These are phyloP conservation scores for Noctua janthe DNA, from an alignment of 2,888 invertebrate species.

Conservation along the genomic window DNA sequence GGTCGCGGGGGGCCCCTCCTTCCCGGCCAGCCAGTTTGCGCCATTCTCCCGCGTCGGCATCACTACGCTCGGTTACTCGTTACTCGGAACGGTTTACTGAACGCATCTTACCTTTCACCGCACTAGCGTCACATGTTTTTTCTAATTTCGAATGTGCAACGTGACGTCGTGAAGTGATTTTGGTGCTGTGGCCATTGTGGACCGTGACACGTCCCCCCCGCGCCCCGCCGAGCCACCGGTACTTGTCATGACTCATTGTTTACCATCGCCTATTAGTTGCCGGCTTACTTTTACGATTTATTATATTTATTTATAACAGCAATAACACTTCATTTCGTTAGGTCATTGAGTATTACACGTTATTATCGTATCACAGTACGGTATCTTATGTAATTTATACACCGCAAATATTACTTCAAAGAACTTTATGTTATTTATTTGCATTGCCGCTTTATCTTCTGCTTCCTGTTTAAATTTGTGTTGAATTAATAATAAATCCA, in stretches of 20 bases:
- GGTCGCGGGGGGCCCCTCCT: conserved; percentile 73
- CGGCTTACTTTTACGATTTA: conserved; percentile 74
- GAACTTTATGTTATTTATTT: conserved; percentile 46
- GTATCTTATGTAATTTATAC: conserved; percentile 37
- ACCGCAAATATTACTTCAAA: conserved; percentile 26
- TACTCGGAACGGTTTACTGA: conserved; percentile 84
- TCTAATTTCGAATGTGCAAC: conserved; percentile 81
- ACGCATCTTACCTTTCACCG: conserved; percentile 89
- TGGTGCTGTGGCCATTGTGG: conserved; percentile 87
- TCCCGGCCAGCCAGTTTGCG: conserved; percentile 86
- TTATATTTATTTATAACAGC: conserved; percentile 64
- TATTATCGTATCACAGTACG: conserved; percentile 29
- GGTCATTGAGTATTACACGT: conserved; percentile 32
- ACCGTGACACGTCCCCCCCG: conserved; percentile 73
- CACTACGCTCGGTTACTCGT: conserved; percentile 86
- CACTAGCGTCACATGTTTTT: conserved; percentile 82
- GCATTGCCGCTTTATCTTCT: conserved; percentile 38
- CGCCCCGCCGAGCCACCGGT: conserved; percentile 77
- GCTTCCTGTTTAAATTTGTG: conserved; percentile 51
- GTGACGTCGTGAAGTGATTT: conserved; percentile 87
- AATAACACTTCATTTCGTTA: conserved; percentile 41
- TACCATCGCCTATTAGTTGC: conserved; percentile 76
- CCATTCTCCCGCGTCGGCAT: conserved; percentile 87
- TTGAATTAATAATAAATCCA: conserved; percentile 15
- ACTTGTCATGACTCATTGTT: conserved; percentile 83